Percentiles rank a stretch among this genome's conserved stretches.
These are phyloP conservation scores for Parus major DNA, from an alignment of 2,113 vertebrate species.

Conservation along the genomic window DNA sequence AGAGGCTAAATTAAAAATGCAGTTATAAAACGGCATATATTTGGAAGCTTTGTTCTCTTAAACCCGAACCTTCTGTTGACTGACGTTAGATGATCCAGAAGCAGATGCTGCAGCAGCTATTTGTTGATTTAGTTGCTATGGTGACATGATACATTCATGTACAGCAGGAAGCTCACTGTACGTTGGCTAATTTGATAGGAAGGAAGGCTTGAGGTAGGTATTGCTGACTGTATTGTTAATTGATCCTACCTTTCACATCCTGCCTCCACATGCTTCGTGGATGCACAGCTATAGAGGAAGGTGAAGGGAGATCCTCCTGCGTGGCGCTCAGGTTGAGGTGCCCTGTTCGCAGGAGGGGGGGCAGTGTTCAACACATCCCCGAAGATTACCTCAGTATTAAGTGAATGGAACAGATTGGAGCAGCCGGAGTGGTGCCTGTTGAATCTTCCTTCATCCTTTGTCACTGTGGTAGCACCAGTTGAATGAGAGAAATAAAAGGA, in stretches of 20 bases:
- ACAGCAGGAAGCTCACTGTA: constrained; percentile 71
- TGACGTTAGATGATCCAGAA: constrained; percentile 71
- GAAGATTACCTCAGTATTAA: constrained; percentile 59
- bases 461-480: constrained; percentile 79
- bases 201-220: constrained; percentile 70
- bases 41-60: constrained; percentile 69
- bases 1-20: constrained; percentile 53
- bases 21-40: constrained; percentile 52
- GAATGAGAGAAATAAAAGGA: constrained; percentile 86
- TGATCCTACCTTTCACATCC: constrained; percentile 67
- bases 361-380: constrained; percentile 34
- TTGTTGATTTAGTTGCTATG: constrained; percentile 94
- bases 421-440: constrained; percentile 69
- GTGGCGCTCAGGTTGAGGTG: constrained; percentile 43
- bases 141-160: constrained; percentile 80
- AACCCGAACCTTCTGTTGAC: constrained; percentile 71
- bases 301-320: constrained; percentile 4
- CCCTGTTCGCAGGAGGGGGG: constrained; percentile 11
- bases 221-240: constrained; percentile 76
- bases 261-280: constrained; percentile 25
- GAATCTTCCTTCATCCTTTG: constrained; percentile 67
- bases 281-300: constrained; percentile 13
- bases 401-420: constrained; percentile 70
- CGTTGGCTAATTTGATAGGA: constrained; percentile 75
- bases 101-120: constrained; percentile 78